A percentile compares a stretch with the other conserved stretches of the same genome.
Conservation (phyloP, 2,888 invertebrate genomes). For the Zele albiditarsus region DNA sequence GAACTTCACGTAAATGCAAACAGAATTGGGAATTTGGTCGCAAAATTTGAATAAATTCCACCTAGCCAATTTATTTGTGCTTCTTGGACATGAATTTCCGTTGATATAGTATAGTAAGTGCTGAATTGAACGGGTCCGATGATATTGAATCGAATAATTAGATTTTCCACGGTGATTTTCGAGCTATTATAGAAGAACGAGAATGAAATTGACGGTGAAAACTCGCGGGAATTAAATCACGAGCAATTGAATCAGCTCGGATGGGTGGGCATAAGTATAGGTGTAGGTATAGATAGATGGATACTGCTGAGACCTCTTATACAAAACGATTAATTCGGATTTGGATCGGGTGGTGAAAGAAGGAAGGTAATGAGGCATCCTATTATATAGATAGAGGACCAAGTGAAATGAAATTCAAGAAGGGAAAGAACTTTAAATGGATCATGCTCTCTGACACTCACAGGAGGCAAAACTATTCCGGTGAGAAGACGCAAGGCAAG, state of each 20-base stretch:
- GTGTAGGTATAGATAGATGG: background rate
- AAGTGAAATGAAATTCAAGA: slow-evolving; percentile 14
- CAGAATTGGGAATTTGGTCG: background rate
- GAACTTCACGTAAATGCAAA: background rate
- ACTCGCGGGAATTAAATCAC: slow-evolving; percentile 41
- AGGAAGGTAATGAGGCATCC: slow-evolving; percentile 26
- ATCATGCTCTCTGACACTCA: background rate
- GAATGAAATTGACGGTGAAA: slow-evolving; percentile 39
- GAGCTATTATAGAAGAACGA: slow-evolving; percentile 30
- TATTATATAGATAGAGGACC: background rate
- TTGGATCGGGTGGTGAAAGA: slow-evolving; percentile 7
- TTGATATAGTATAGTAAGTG: background rate
- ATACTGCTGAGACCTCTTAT: slow-evolving; percentile 16
- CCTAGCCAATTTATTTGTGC: background rate
- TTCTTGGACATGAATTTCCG: background rate
- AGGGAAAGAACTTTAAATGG: background rate
- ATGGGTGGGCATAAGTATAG: background rate
- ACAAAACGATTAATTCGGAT: slow-evolving; percentile 29
- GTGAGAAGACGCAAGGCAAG: background rate
- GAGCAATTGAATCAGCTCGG: slow-evolving; percentile 34
- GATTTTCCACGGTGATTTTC: slow-evolving; percentile 37
- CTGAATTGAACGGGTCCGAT: slow-evolving; percentile 9
- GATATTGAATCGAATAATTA: slow-evolving; percentile 38
- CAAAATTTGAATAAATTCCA: background rate
- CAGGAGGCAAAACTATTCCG: background rate